Conservation (phyloP, 2,113 vertebrate genomes). For the Falcunculus frontatus region DNA sequence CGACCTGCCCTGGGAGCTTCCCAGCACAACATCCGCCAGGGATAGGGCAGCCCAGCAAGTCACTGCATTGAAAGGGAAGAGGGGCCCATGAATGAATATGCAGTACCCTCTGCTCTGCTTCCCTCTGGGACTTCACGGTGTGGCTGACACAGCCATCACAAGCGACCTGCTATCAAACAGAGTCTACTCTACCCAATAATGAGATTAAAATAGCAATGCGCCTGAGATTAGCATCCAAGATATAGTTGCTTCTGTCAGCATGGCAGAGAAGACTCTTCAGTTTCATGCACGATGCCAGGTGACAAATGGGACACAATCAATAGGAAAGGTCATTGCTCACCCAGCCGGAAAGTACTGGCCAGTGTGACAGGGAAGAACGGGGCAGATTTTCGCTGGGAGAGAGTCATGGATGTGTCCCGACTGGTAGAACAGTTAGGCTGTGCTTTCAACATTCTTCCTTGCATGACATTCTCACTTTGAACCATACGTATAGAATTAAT, state of each 20-base stretch:
- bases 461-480: neutral
- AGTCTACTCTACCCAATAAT: neutral
- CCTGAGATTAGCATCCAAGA: constrained; percentile 15
- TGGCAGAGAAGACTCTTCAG: neutral
- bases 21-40: neutral
- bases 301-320: constrained; percentile 39
- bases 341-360: neutral
- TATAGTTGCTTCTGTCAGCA: constrained; percentile 27
- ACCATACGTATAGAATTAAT: neutral
- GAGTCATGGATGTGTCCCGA: neutral
- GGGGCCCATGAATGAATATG: constrained; percentile 15
- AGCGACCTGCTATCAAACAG: neutral
- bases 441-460: neutral
- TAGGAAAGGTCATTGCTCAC: constrained; percentile 17
- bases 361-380: neutral
- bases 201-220: constrained; percentile 41
- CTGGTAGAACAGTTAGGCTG: neutral
- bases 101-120: constrained; percentile 13
- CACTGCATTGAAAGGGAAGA: neutral
- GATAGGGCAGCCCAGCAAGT: neutral
- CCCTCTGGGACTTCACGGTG: neutral
- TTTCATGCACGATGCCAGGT: neutral
- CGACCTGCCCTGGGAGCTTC: neutral
- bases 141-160: constrained; percentile 2
- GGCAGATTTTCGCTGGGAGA: neutral